Evolutionary conservation across 2,888 invertebrate genomes (phyloP).

Genomic region (Ecdyonurus torrentis): DNA sequence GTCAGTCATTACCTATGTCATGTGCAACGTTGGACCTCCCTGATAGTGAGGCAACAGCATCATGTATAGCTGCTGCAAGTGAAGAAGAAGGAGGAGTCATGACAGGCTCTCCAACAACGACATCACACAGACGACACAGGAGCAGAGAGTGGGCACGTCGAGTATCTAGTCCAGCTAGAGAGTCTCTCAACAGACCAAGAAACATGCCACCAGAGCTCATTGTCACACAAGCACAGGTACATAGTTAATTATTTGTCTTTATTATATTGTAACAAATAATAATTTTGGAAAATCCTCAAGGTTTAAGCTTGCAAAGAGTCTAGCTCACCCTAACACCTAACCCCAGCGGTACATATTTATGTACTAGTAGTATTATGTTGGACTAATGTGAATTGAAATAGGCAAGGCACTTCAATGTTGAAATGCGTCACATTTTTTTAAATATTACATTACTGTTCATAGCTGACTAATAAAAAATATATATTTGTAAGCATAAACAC

Average conservation of each 20-base stretch:
- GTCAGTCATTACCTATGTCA: neutral
- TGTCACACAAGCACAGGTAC: slow-evolving; percentile 25
- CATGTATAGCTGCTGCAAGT: neutral
- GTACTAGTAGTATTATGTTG: too few relatives aligned
- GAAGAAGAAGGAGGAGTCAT: neutral
- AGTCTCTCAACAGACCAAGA: slow-evolving; percentile 7
- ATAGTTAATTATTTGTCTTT: neutral
- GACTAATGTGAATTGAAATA: too few relatives aligned
- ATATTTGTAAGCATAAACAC: too few relatives aligned
- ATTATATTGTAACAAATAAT: neutral
- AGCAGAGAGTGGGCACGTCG: slow-evolving; percentile 7
- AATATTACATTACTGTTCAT: too few relatives aligned
- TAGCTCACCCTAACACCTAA: too few relatives aligned
- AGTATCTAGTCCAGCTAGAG: neutral
- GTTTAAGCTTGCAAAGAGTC: too few relatives aligned
- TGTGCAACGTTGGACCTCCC: neutral
- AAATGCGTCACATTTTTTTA: too few relatives aligned
- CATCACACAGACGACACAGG: neutral
- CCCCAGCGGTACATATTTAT: too few relatives aligned
- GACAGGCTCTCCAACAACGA: neutral
- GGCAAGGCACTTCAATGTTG: too few relatives aligned
- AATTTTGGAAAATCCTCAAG: too few relatives aligned
- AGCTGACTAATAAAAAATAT: too few relatives aligned
- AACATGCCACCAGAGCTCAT: slow-evolving; percentile 31
- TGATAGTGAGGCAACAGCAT: neutral